Percentiles rank a stretch among this genome's conserved stretches.
Evolutionary conservation across 2,888 invertebrate species (phyloP).

Genomic region (Copidosoma aretas): DNA sequence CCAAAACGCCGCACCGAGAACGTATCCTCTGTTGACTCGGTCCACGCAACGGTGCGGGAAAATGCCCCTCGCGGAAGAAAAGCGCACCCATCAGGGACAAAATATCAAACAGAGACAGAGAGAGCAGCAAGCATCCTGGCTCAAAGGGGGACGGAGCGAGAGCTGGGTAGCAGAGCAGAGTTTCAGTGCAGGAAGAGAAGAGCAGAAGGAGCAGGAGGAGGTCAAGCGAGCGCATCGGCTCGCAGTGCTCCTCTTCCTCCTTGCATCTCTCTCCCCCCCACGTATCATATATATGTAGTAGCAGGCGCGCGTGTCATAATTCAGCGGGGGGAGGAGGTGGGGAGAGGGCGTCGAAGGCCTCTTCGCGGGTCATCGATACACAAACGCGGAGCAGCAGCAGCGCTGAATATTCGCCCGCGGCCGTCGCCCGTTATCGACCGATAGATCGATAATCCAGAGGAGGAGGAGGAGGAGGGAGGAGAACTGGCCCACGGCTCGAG

Average conservation of each 20-base stretch:
- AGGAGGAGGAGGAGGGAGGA: too few relatives aligned
- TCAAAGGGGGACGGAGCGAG: background rate
- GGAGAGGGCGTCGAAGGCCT: constrained; percentile 27
- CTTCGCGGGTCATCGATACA: constrained; percentile 38
- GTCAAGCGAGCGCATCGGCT: constrained; percentile 26
- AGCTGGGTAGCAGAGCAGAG: background rate
- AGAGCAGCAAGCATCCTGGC: too few relatives aligned
- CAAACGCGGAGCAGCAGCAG: background rate
- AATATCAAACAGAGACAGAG: too few relatives aligned
- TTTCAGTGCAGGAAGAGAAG: background rate
- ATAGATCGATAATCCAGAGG: constrained; percentile 37
- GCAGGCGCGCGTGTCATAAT: constrained; percentile 24
- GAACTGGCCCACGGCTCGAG: constrained; percentile 6
- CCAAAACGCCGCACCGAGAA: background rate
- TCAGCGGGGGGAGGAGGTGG: constrained; percentile 13
- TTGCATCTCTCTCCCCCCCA: background rate
- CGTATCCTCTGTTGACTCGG: background rate
- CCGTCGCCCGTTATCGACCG: constrained; percentile 37
- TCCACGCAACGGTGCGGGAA: background rate
- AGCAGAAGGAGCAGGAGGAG: background rate
- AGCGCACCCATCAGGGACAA: background rate
- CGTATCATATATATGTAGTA: background rate
- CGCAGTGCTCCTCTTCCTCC: background rate
- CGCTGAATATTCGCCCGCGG: constrained; percentile 20
- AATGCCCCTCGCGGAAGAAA: constrained; percentile 12